These are phyloP conservation scores for Pelmatolapia mariae DNA, from an alignment of 2,113 vertebrate genomes.

Conservation along the genomic window DNA sequence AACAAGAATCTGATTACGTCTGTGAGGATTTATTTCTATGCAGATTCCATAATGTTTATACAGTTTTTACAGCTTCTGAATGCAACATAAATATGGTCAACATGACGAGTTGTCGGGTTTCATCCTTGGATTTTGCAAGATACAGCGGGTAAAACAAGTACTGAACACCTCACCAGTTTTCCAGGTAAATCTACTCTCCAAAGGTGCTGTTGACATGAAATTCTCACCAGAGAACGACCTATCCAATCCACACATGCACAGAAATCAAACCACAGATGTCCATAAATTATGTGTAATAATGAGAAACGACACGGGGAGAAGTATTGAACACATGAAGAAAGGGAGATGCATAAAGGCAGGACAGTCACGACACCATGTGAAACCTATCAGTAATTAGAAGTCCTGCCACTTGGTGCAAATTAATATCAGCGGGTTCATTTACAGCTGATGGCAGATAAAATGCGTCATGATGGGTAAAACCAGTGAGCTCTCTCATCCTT, in stretches of 20 bases:
- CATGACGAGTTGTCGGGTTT: not conserved
- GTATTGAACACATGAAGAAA: not conserved
- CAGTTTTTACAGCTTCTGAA: not conserved
- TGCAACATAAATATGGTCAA: not conserved
- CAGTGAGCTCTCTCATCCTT: not conserved
- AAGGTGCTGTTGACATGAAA: not conserved
- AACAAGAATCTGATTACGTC: not conserved
- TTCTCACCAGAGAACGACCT: fast-evolving
- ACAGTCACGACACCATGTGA: not conserved
- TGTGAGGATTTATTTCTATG: not conserved
- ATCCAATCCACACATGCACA: not conserved
- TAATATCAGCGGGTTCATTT: not conserved
- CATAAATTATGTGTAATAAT: not conserved
- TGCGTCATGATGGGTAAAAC: fast-evolving
- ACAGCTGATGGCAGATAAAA: not conserved
- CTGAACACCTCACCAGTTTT: not conserved
- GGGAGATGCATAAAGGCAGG: fast-evolving
- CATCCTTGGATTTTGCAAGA: not conserved
- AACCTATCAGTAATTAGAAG: not conserved
- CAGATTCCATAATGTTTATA: not conserved
- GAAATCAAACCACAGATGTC: not conserved
- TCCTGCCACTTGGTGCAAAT: not conserved
- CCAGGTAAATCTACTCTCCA: not conserved
- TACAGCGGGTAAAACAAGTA: not conserved
- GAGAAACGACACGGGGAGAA: not conserved